Evolutionary conservation across 37 sponge, comb jelly and placozoan species (phyloP).

Genomic region (Beroe ovata): DNA sequence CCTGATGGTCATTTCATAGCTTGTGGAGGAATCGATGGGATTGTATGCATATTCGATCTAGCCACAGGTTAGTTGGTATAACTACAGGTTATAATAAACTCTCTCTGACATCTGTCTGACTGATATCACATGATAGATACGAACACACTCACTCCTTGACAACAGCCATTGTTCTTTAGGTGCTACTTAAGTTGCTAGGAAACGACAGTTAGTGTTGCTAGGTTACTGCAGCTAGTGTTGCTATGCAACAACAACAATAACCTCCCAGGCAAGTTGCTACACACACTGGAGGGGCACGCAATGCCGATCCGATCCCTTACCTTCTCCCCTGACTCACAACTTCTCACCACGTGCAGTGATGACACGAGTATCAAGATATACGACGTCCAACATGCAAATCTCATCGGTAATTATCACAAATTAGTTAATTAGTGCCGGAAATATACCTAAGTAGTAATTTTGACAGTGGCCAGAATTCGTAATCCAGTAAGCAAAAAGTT

Average conservation of each 20-base stretch:
- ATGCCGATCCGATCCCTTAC: conserved; percentile 94
- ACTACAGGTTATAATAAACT: too few species aligned
- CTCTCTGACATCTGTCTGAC: too few species aligned
- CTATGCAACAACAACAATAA: not conserved
- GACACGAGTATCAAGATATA: conserved; percentile 97
- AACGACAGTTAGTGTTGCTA: too few species aligned
- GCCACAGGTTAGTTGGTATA: conserved; percentile 71
- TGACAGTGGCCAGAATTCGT: too few species aligned
- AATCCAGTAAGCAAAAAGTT: too few species aligned
- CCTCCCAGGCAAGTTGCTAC: conserved; percentile 74
- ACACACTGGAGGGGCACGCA: conserved; percentile 93
- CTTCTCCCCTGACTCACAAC: conserved; percentile 91
- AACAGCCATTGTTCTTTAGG: too few species aligned
- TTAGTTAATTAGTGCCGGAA: too few species aligned
- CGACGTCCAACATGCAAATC: conserved; percentile 77
- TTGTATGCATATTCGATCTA: conserved; percentile 90
- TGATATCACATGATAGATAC: too few species aligned
- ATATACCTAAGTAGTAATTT: too few species aligned
- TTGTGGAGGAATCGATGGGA: conserved; percentile 95
- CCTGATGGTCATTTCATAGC: conserved; percentile 90
- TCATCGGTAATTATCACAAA: conserved; percentile 39
- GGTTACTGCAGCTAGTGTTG: too few species aligned
- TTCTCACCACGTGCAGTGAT: conserved; percentile 92
- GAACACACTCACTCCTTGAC: too few species aligned
- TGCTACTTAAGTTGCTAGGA: too few species aligned